A percentile compares a stretch with the other conserved stretches of the same genome.
phyloP scores from a whole-genome alignment of 30 jellyfish, hydroid and myxozoan genomes.

The Cassiopea xamachana region DNA sequence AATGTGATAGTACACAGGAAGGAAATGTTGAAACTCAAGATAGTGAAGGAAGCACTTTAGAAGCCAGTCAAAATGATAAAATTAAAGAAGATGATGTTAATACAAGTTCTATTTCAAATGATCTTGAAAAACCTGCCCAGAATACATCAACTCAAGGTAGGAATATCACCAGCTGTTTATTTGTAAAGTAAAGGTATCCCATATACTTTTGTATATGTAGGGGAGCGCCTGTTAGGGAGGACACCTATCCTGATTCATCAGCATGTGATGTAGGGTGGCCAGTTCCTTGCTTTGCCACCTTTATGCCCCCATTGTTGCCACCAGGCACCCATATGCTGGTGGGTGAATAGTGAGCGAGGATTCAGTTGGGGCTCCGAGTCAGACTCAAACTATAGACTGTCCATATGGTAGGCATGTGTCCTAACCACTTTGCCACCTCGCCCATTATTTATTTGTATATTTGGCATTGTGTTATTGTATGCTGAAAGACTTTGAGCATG shows the following conservation, averaged over 20 bases:
- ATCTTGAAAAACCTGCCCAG: constrained; percentile 30
- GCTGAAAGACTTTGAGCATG: no score
- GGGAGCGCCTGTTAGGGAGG: no score
- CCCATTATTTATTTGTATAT: background rate
- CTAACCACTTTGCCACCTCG: no score
- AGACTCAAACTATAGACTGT: background rate
- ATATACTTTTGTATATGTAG: no score
- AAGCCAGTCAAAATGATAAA: background rate
- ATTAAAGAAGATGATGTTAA: constrained; percentile 11
- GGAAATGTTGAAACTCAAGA: background rate
- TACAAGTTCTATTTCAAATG: constrained; percentile 11
- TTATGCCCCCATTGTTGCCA: no score
- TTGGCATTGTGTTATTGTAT: no score
- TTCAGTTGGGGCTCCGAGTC: background rate
- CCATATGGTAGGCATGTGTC: background rate
- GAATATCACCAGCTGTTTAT: background rate
- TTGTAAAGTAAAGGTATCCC: background rate
- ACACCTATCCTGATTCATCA: no score
- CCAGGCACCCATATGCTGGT: no score
- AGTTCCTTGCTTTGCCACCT: no score
- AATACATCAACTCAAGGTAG: constrained; percentile 21
- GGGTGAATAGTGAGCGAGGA: no score
- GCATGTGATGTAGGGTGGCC: no score
- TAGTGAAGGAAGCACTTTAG: background rate
- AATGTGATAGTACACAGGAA: background rate